Conservation (phyloP, 2,113 vertebrate genomes). For the Centropus unirufus region DNA sequence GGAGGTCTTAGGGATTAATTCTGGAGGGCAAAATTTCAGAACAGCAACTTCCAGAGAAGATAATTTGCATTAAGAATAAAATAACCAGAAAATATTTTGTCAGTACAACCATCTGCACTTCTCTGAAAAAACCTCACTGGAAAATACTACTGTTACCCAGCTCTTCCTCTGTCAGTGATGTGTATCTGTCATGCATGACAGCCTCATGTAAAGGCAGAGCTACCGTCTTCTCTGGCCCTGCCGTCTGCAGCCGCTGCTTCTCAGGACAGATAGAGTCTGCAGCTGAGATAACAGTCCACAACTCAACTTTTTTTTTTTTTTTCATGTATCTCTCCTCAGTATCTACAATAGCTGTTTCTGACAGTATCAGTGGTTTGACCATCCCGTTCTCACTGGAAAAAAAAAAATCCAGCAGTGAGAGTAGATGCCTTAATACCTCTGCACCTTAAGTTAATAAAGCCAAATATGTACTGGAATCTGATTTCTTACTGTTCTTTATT, state of each 20-base stretch:
- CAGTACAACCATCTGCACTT: neutral
- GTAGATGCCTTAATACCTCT: neutral
- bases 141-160: neutral
- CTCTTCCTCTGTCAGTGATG: neutral
- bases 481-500: constrained; percentile 15
- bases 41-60: neutral
- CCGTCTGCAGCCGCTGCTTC: neutral
- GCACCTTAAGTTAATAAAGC: neutral
- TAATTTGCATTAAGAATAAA: neutral
- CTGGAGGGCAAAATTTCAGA: neutral
- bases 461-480: constrained; percentile 13
- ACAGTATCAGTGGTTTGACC: neutral
- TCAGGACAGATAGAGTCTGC: neutral
- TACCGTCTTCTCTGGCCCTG: neutral
- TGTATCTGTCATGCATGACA: neutral
- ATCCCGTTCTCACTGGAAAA: neutral
- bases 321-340: neutral
- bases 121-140: neutral
- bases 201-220: fast-evolving
- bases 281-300: neutral
- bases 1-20: neutral
- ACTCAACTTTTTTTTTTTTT: fast-evolving
- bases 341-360: neutral
- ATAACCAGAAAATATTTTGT: neutral
- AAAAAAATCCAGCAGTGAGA: neutral